Evolutionary conservation across 1,140 invertebrate genomes (phyloP).

Genomic region (Phocides pigmalion): DNA sequence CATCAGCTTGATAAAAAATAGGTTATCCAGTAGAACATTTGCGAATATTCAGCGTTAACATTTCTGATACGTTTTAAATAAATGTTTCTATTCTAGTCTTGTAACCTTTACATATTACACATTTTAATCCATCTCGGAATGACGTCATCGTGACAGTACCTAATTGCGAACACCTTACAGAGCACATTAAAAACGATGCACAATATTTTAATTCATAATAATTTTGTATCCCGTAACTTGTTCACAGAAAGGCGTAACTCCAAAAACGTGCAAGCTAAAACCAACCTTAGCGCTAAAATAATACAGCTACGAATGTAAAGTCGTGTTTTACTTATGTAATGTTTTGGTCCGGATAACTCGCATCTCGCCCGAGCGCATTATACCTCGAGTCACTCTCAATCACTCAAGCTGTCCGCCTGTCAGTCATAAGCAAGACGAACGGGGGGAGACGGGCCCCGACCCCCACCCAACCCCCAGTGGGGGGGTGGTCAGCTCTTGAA

Average conservation of each 20-base stretch:
- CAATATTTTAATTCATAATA: conserved; percentile 71
- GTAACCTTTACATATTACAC: neutral
- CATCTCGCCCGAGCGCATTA: conserved; percentile 76
- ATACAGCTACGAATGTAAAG: conserved; percentile 52
- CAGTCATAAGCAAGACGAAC: conserved; percentile 82
- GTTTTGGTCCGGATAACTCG: conserved; percentile 37
- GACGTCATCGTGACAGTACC: conserved; percentile 34
- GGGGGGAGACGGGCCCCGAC: conserved; percentile 60
- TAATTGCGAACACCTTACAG: conserved; percentile 58
- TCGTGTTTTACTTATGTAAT: conserved; percentile 43
- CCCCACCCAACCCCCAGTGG: conserved; percentile 47
- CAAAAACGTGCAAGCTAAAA: conserved; percentile 38
- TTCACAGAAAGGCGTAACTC: conserved; percentile 35
- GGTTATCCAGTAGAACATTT: too few species aligned
- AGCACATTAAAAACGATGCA: conserved; percentile 58
- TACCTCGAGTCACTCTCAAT: conserved; percentile 82
- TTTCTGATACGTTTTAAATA: neutral
- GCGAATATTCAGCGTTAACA: too few species aligned
- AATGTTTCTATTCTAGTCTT: neutral
- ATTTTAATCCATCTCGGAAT: conserved; percentile 31
- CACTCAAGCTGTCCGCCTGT: conserved; percentile 82
- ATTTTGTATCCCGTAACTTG: conserved; percentile 51
- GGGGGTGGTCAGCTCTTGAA: conserved; percentile 79
- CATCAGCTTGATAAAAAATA: too few species aligned
- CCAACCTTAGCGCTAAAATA: conserved; percentile 32